These are phyloP conservation scores for Euglossa dilemma DNA, from an alignment of 1,140 invertebrate genomes.

Conservation along the genomic window DNA sequence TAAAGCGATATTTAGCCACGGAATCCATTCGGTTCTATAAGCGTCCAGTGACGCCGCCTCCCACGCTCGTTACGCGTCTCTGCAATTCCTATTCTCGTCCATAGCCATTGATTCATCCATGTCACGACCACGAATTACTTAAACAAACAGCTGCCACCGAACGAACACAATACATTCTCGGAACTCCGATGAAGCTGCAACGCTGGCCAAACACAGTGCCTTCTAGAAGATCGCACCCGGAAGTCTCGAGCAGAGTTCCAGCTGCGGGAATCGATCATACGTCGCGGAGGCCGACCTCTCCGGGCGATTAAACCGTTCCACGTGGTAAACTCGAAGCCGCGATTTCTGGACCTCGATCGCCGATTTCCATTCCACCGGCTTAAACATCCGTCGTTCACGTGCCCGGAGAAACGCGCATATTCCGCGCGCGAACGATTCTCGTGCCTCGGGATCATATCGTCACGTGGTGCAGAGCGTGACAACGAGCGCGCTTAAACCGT, in stretches of 20 bases:
- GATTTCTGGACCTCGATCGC: no score
- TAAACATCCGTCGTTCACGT: not conserved
- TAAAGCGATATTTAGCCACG: not conserved
- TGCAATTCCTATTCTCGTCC: constrained; percentile 29
- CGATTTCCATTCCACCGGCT: no score
- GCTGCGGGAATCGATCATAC: not conserved
- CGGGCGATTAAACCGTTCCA: no score
- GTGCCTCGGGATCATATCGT: not conserved
- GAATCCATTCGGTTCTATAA: constrained; percentile 8
- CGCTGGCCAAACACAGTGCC: constrained; percentile 2
- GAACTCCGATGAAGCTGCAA: constrained; percentile 21
- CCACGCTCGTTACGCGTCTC: constrained; percentile 25
- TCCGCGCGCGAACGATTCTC: not conserved
- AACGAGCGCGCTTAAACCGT: constrained; percentile 1
- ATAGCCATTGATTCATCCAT: constrained; percentile 30
- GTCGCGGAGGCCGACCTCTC: no score
- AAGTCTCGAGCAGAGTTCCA: not conserved
- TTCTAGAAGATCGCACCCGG: not conserved
- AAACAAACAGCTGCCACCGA: constrained; percentile 17
- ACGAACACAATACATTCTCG: constrained; percentile 6
- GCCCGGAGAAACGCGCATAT: not conserved
- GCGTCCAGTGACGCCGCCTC: constrained; percentile 8
- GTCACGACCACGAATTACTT: constrained; percentile 33
- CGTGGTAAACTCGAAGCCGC: no score
- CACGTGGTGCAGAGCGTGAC: constrained; percentile 37